Base-by-base conservation (phyloP, 2,888 invertebrate genomes). In the Dorcus parallelipipedus region DNA sequence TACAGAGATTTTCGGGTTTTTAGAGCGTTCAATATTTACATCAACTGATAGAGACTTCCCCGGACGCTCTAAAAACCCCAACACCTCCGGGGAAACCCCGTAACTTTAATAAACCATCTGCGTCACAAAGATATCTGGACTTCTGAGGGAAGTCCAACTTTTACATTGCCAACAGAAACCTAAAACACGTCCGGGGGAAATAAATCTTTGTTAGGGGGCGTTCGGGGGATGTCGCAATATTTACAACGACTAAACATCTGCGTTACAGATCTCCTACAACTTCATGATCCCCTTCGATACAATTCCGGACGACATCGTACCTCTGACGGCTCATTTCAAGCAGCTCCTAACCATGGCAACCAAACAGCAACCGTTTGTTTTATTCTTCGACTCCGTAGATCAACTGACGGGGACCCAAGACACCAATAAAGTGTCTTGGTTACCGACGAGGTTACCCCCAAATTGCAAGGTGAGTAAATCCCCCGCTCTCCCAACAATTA, bases 371-470 rank as follows among this genome's bases (percentile, higher is more conserved):
- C 97, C 97, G 0, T 80, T 98, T 47, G 84, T 96, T 0, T 81
- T 99, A 45, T 96, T 95, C 76, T 80, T 99, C 70, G 98, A 99
- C 78, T 97, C 97, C 0, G 93, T 99, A 1, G 98, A 99, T 80
- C 97, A 98, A 77, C 82, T 99, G 50, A 97, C 96, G 5, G 95
- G 94, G 0, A 90, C 94, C 0, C 95, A 95, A 67, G 94, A 94
- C 70, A 93, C 95, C 26, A 97, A 96, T 71, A 95, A 96, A 78
- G 88, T 98, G 38, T 93, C 97, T 0, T 98, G 97, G 97, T 80
- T 98, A 67, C 97, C 98, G 0, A 93, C 95, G 0, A 83, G 93
- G 63, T 80, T 99, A 38, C 97, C 98, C 0, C 83, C 85, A 1
- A 82, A 93, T 79, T 95, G 95, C 74, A 95, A 96, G 84, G 90